Base-by-base conservation (phyloP, 1,140 invertebrate genomes). In the Popillia japonica region DNA sequence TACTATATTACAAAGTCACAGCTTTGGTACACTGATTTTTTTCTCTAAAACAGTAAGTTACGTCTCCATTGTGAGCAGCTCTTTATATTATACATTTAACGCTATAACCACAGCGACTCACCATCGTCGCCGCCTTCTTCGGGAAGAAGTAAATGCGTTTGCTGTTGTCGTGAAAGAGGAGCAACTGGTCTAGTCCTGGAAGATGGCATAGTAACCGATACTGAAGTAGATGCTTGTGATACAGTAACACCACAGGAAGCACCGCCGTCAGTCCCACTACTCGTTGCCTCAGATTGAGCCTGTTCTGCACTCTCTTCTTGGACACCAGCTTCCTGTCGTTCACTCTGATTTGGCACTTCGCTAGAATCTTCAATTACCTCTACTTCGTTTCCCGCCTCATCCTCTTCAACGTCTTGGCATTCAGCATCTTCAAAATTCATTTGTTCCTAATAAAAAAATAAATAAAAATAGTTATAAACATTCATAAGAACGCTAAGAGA, bases 321-420 rank as follows among this genome's bases (percentile, higher is more conserved):
- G 44, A 80, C 79, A n/a, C 74, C 17, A 17, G 73, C 75, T 76
- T 84, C 81, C 23, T 81, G 80, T 42, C 83, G 82, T 75, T 87
- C 86, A 75, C 86, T 88, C 78, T 91, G 90, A 84, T 91, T 89
- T 14, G 90, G 89, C 44, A 91, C 90, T 83, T 92, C 90, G 10
- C 89, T 89, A 2, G 90, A 88, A 84, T 92, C 91, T 77, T 92
- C 92, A 41, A 92, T 90, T 3, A 91, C 90, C 80, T 93, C 92
- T 0, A 92, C 92, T 84, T 93, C 92, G 81, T 92, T 92, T 73
- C 91, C 92, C 41, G 89, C 91, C 77, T 88, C 88, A 79, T 85
- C 84, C 74, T 86, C 87, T 80, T 87, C 88, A 55, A 86, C 87
- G 22, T 88, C 88, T 79, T 87, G 88, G 75, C 82, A 84, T 55